phyloP scores from a whole-genome alignment of 2,113 vertebrate genomes.

The Sylvia atricapilla region DNA sequence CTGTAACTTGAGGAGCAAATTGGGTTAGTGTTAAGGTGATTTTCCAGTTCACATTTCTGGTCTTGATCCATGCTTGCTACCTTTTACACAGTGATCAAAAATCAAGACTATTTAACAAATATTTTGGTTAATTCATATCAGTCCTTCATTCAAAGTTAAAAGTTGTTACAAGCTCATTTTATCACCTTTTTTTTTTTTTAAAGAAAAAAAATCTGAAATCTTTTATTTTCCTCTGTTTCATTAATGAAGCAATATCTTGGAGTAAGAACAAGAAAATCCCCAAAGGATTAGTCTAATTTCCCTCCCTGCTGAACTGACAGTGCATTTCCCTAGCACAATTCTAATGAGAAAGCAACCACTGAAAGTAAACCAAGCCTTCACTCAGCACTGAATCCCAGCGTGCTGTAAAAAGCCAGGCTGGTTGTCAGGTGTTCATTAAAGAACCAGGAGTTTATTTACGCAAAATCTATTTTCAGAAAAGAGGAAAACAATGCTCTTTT shows the following conservation, averaged over 20 bases:
- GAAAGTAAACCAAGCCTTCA: background rate
- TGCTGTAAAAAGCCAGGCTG: background rate
- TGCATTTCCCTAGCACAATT: background rate
- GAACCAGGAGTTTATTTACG: background rate
- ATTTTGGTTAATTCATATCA: background rate
- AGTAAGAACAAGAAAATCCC: background rate
- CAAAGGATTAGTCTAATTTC: background rate
- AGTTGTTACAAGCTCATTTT: background rate
- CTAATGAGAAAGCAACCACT: background rate
- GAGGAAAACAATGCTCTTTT: background rate
- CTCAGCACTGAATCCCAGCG: background rate
- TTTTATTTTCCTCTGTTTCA: background rate
- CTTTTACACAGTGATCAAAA: background rate
- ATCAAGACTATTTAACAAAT: background rate
- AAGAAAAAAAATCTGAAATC: background rate
- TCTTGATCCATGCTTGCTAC: background rate
- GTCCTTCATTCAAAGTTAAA: background rate
- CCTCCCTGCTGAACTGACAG: background rate
- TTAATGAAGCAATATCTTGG: background rate
- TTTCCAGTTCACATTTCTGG: background rate
- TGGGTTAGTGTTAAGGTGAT: background rate
- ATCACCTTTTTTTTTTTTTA: background rate
- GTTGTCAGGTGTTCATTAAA: background rate
- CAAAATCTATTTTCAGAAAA: constrained; percentile 21
- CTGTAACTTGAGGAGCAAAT: background rate